Base-by-base conservation (phyloP, 35 echinoderm and acorn worm species). In the Apostichopus japonicus region DNA sequence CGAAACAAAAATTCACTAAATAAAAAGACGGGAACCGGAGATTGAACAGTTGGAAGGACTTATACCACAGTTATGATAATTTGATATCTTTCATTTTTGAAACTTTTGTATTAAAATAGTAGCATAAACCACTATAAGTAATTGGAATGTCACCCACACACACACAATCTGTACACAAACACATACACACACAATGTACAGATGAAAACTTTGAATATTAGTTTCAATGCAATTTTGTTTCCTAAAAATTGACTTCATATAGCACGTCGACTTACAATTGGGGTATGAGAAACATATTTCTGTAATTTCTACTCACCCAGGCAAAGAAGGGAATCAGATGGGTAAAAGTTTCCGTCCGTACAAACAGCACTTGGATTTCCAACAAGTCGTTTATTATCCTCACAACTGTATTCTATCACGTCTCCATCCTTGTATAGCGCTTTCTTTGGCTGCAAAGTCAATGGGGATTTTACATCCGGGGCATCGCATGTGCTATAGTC, bases 291-390 rank as follows among this genome's bases (percentile, higher is more conserved):
- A 75, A 75, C 71, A 7, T 75, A 23, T 4, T 67, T 19, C 11
- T 10, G 63, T 67, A 44, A 44, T 10, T 21, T 75, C 11, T 6
- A 75, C 17, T 19, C n/a, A 75, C 71, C 71, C n/a, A 19, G 71
- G n/a, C 71, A 75, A 19, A 21, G 21, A 21, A 19, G 71, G 71
- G 6, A 1, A 75, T 19, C 16, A 19, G 16, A 23, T 19, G 71
- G 71, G 16, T 75, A 75, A 23, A 75, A 75, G 15, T 19, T 19
- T 19, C n/a, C 17, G 17, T 75, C 11, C n/a, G 71, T 75, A 23
- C 71, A 75, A 19, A 75, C n/a, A 75, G 71, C 71, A 75, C 71
- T 75, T 19, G 71, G 13, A 75, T 75, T n/a, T n/a, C 71, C 71
- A 75, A 75, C 71, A 75, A 75, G 71, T 7, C 22, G 16, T 75